phyloP scores from a whole-genome alignment of 1,140 invertebrate species.

The Diuraphis noxia region DNA sequence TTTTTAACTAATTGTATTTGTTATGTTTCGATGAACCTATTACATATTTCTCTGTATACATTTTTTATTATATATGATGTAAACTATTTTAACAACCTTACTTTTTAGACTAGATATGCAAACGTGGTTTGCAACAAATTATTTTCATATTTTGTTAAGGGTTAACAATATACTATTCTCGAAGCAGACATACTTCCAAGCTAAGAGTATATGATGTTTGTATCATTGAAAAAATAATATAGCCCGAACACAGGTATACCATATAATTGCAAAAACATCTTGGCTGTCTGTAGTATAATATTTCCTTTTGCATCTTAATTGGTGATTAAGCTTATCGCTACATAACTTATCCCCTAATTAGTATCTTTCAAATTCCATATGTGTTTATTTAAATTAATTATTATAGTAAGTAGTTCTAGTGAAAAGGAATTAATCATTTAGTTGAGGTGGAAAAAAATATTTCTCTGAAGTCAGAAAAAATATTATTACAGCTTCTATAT shows the following conservation, averaged over 20 bases:
- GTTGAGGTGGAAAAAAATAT: background rate
- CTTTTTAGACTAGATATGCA: background rate
- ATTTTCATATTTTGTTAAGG: background rate
- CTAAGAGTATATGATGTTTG: background rate
- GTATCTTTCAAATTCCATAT: background rate
- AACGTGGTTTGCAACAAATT: background rate
- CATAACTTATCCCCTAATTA: background rate
- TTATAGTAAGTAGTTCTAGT: background rate
- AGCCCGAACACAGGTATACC: too few relatives aligned
- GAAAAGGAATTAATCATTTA: background rate
- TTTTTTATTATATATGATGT: background rate
- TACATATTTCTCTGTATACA: background rate
- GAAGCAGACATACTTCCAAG: background rate
- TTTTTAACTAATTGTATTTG: background rate
- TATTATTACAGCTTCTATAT: background rate
- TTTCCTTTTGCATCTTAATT: too few relatives aligned
- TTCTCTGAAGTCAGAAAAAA: background rate
- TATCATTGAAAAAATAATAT: background rate
- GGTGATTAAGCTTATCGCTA: too few relatives aligned
- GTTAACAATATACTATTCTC: background rate
- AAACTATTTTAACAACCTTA: background rate
- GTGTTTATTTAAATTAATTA: background rate
- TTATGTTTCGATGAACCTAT: background rate
- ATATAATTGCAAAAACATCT: background rate
- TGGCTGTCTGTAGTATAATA: too few relatives aligned